A percentile compares a stretch with the other conserved stretches of the same genome.
Evolutionary conservation across 1,140 invertebrate genomes (phyloP).

Genomic region (Bombus soroeensis): DNA sequence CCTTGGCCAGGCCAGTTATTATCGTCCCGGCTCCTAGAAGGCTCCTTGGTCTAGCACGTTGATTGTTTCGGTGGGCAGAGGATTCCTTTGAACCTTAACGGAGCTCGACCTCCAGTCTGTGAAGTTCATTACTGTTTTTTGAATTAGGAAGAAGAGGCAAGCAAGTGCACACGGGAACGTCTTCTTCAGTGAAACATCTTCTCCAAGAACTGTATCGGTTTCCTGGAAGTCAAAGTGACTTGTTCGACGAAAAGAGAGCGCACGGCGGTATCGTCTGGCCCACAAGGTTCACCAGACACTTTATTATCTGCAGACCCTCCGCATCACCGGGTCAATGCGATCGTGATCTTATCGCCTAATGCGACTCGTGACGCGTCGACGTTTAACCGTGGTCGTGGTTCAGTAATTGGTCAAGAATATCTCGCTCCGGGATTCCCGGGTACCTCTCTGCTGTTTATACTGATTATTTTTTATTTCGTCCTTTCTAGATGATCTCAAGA

Average conservation of each 20-base stretch:
- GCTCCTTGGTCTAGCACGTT: not conserved
- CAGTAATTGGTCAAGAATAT: not conserved
- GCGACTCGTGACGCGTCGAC: slow-evolving; percentile 36
- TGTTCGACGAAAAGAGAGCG: not conserved
- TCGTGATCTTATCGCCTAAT: slow-evolving; percentile 37
- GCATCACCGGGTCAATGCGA: slow-evolving; percentile 41
- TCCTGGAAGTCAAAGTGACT: too few relatives aligned
- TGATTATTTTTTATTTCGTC: not conserved
- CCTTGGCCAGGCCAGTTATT: slow-evolving; percentile 1
- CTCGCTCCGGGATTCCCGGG: not conserved
- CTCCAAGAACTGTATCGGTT: too few relatives aligned
- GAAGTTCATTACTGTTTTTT: not conserved
- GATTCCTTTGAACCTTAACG: not conserved
- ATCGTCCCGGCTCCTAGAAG: not conserved
- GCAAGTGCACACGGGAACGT: too few relatives aligned
- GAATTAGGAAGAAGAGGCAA: not conserved
- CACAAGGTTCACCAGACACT: slow-evolving; percentile 24
- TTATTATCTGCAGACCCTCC: slow-evolving; percentile 21
- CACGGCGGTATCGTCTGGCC: not conserved
- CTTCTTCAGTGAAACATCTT: not conserved
- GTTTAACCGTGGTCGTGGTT: slow-evolving; percentile 48
- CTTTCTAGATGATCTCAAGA: not conserved
- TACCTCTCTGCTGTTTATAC: not conserved
- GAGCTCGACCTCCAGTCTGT: not conserved
- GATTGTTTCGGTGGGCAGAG: not conserved